Percentiles rank a stretch among this genome's conserved stretches.
Conservation (phyloP, 2,888 invertebrate genomes). For the Calameuta idolon region DNA sequence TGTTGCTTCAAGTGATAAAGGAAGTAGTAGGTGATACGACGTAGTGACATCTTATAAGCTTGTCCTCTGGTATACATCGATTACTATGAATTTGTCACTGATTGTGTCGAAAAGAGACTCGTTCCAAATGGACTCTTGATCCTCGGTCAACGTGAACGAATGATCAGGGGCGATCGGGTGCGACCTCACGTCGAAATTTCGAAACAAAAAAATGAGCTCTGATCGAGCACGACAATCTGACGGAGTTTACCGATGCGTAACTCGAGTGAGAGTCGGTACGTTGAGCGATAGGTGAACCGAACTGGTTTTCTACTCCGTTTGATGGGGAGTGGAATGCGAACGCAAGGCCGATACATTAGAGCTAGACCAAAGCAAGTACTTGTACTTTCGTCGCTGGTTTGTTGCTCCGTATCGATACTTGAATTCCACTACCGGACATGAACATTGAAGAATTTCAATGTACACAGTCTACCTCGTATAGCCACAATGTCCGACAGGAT, state of each 20-base stretch:
- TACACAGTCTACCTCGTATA: neutral
- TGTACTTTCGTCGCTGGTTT: slow-evolving; percentile 17
- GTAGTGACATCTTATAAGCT: neutral
- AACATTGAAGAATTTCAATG: neutral
- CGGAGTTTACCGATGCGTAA: neutral
- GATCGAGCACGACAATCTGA: neutral
- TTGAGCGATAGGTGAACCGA: neutral
- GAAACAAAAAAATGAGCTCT: neutral
- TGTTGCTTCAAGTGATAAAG: slow-evolving; percentile 17
- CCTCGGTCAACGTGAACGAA: neutral
- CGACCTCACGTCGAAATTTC: neutral
- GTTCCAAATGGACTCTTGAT: neutral
- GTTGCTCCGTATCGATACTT: neutral
- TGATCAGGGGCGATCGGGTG: neutral
- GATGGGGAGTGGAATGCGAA: slow-evolving; percentile 18
- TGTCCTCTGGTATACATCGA: neutral
- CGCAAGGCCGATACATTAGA: slow-evolving; percentile 17
- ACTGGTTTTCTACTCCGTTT: neutral
- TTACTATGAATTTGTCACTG: neutral
- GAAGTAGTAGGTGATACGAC: slow-evolving; percentile 30
- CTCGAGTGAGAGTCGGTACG: neutral
- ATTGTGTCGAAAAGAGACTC: neutral
- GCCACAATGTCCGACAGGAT: neutral
- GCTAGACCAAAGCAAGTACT: slow-evolving; percentile 22
- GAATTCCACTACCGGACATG: neutral